Conservation (phyloP, 2,888 invertebrate species). For the Melieria crassipennis region DNA sequence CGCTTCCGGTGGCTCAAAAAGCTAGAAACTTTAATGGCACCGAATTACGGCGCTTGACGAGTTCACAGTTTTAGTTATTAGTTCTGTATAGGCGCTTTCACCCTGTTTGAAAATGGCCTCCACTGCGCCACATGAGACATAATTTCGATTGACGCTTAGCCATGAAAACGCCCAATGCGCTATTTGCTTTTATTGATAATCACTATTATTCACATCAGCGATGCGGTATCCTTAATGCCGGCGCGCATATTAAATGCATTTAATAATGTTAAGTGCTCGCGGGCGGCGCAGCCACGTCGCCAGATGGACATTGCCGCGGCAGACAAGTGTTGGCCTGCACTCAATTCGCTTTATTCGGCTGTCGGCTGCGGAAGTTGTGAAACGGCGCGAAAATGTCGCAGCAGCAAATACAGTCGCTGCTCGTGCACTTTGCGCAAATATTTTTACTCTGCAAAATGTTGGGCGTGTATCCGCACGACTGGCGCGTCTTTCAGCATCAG, state of each 20-base stretch:
- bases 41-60: not conserved
- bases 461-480: constrained; percentile 60
- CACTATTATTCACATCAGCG: not conserved
- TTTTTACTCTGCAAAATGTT: constrained; percentile 61
- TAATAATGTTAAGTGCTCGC: constrained; percentile 53
- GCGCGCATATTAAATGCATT: constrained; percentile 41
- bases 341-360: not conserved
- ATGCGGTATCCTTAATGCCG: constrained; percentile 15
- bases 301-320: not conserved
- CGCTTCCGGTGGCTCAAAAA: not conserved
- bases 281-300: not conserved
- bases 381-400: not conserved
- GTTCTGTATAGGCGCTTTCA: not conserved
- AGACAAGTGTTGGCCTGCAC: not conserved
- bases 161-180: not conserved
- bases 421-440: constrained; percentile 54
- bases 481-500: constrained; percentile 50
- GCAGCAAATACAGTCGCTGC: constrained; percentile 50
- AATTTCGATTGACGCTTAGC: not conserved
- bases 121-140: not conserved
- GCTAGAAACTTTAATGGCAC: not conserved
- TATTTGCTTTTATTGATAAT: not conserved
- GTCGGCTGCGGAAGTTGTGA: not conserved
- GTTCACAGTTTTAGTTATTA: not conserved
- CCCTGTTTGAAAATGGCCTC: no score